Evolutionary conservation across 1,140 invertebrate genomes (phyloP), one percentile per base, ranked within the genome.

Genomic region (Vollenhovia emeryi): DNA sequence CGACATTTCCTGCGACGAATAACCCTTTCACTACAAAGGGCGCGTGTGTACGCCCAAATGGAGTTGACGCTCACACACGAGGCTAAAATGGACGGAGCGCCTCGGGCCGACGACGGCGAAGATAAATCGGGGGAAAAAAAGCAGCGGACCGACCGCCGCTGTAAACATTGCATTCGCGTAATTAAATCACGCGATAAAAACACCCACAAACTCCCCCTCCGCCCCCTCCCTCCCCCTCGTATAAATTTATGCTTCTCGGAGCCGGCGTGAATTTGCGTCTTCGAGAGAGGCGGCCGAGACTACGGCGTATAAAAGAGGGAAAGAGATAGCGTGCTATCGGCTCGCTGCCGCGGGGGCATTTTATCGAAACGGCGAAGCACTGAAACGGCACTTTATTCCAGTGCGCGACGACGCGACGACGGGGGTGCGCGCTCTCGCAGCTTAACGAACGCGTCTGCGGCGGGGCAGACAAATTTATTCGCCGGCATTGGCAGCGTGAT

Each of bases 401-500:
- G 2, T 5, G 33, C 0, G 2, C 33, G 33, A 33, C 33, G 33
- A 33, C 52, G 30, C 52, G 48, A 88, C 43, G 76, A 55, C 87
- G 78, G 75, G 87, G 84, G 87, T 89, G 84, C 87, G n/a, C n/a
- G n/a, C n/a, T n/a, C n/a, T 40, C 48, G 50, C 69, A 52, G 68
- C 43, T 78, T 88, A 88, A 89, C 87, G 76, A 88, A 89, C 71
- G 71, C 36, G 73, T 88, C 80, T 85, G 84, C 79, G 86, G 76
- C 73, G 48, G 78, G 62, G 84, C 88, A 89, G 88, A 89, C 86
- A 89, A 89, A 90, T 90, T 92, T 88, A 91, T 91, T 93, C 87
- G 76, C 89, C 86, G 85, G 84, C 89, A 91, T 91, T 86, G 88
- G 87, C 86, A 90, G 88, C 87, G 88, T 87, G 86, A 92, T 93